Percentiles rank a stretch among this genome's conserved stretches.
phyloP scores from a whole-genome alignment of 2,797 vertebrate species.

The Schizopygopsis pylzovi region DNA sequence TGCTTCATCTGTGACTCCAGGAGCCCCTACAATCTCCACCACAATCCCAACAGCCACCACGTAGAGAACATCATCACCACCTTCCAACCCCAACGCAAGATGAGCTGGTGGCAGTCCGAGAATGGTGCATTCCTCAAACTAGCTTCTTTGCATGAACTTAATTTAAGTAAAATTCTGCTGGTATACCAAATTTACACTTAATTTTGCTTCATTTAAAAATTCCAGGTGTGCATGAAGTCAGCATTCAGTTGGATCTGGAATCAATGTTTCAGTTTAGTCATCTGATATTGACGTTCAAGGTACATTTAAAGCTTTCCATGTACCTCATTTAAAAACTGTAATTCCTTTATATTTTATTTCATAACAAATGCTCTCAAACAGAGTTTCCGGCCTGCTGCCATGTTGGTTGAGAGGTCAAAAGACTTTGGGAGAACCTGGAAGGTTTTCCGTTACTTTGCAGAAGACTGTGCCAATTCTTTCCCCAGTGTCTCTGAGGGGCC shows the following conservation, averaged over 20 bases:
- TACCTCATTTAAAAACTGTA: background rate
- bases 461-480: conserved; percentile 83
- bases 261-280: conserved; percentile 92
- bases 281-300: conserved; percentile 92
- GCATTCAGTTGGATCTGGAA: conserved; percentile 87
- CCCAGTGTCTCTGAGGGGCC: conserved; percentile 77
- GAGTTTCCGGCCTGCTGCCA: conserved; percentile 89
- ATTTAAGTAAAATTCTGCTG: background rate
- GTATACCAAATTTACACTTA: background rate
- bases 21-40: conserved; percentile 75
- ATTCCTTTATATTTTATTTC: conserved; percentile 10
- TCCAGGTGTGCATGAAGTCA: conserved; percentile 81
- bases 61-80: conserved; percentile 86
- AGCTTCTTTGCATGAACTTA: background rate
- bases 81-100: conserved; percentile 81
- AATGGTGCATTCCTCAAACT: conserved; percentile 75
- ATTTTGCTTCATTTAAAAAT: conserved; percentile 7
- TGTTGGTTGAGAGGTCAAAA: conserved; percentile 88
- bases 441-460: conserved; percentile 85
- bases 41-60: conserved; percentile 82
- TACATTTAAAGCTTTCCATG: conserved; percentile 60
- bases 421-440: conserved; percentile 89
- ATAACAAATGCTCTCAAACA: conserved; percentile 60
- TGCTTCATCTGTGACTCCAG: conserved; percentile 89
- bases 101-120: conserved; percentile 92